phyloP scores from a whole-genome alignment of 2,113 vertebrate species.

The Mirza zaza region DNA sequence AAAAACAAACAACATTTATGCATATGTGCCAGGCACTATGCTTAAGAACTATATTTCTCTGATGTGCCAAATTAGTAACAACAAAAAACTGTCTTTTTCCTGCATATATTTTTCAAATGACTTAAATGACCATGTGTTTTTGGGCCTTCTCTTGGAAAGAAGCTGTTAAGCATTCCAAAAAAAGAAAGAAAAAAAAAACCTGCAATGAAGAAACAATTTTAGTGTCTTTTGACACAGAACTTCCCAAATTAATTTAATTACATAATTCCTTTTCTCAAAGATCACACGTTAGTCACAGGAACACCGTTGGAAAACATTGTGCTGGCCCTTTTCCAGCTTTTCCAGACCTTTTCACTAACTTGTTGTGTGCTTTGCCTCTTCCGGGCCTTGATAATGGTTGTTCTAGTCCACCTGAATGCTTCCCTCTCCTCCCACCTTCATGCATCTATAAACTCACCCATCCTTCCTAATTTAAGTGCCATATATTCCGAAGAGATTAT shows the following conservation, averaged over 20 bases:
- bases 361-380: background rate
- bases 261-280: background rate
- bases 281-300: background rate
- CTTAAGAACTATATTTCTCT: background rate
- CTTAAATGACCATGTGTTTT: background rate
- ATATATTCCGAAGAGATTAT: background rate
- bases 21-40: background rate
- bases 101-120: background rate
- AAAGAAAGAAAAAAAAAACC: background rate
- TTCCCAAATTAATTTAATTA: background rate
- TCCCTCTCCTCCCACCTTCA: background rate
- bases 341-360: too few species aligned
- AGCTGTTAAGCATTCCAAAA: background rate
- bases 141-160: background rate
- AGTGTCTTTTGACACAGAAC: background rate
- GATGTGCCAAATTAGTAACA: background rate
- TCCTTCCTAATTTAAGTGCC: background rate
- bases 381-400: background rate
- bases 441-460: background rate
- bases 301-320: too few species aligned
- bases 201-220: background rate
- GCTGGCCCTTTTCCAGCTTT: background rate
- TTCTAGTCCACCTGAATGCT: background rate
- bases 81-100: background rate
- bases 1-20: background rate